These are phyloP conservation scores for Vulpes ferrilata DNA, from an alignment of 2,113 vertebrate species.

Conservation along the genomic window DNA sequence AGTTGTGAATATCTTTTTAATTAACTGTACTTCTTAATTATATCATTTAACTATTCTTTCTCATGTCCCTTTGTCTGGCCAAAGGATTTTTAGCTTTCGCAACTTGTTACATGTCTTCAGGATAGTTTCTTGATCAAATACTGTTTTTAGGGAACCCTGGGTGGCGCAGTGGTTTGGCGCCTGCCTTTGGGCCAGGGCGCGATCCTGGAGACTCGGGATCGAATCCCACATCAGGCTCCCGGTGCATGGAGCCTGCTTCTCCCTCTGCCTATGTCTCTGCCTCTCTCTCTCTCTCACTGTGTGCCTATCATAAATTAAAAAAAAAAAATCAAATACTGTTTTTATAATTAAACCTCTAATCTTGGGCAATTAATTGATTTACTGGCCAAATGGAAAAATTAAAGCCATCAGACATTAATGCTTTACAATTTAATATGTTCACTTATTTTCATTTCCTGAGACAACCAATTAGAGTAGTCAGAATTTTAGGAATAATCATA, in stretches of 20 bases:
- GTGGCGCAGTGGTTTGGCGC: too few species aligned
- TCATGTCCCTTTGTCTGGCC: neutral
- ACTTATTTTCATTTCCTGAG: slow-evolving; percentile 1
- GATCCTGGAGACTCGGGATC: too few species aligned
- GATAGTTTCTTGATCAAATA: neutral
- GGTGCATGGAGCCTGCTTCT: too few species aligned
- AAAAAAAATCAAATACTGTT: neutral
- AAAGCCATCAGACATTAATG: neutral
- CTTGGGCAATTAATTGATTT: neutral
- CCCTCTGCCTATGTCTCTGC: too few species aligned
- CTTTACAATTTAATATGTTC: neutral
- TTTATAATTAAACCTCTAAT: neutral
- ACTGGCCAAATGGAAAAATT: neutral
- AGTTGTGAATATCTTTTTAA: slow-evolving; percentile 2
- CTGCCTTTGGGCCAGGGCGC: too few species aligned
- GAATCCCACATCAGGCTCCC: too few species aligned
- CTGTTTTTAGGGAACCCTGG: neutral
- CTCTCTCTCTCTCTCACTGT: too few species aligned
- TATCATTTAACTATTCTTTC: neutral
- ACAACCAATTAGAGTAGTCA: neutral
- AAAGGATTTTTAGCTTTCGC: slow-evolving; percentile 9
- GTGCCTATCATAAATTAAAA: too few species aligned
- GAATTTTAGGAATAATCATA: slow-evolving; percentile 11
- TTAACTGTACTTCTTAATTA: neutral
- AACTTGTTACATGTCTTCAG: neutral